phyloP scores from a whole-genome alignment of 2,113 vertebrate species.

The Ptyas mucosa region DNA sequence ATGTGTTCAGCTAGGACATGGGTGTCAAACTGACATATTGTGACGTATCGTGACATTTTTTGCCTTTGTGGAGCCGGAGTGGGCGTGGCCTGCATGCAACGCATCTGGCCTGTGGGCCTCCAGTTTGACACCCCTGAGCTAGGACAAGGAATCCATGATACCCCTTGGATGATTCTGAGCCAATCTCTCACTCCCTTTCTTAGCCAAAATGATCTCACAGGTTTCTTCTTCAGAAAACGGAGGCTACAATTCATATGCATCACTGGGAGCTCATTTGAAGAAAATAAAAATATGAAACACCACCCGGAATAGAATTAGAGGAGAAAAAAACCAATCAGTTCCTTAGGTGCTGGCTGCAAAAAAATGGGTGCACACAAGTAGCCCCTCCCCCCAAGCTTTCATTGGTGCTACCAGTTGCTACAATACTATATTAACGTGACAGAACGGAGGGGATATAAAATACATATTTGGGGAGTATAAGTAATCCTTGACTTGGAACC shows the following conservation, averaged over 20 bases:
- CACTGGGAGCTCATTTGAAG: background rate
- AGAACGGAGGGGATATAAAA: background rate
- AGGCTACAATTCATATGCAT: no score
- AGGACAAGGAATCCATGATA: background rate
- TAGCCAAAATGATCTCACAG: background rate
- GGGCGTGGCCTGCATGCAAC: no score
- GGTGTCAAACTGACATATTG: background rate
- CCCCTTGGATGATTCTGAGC: background rate
- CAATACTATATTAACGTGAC: background rate
- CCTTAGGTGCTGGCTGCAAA: background rate
- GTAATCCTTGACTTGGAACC: no score
- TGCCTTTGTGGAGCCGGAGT: no score
- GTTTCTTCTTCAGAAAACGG: background rate
- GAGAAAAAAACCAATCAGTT: background rate
- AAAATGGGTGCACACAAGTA: background rate
- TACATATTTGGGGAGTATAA: background rate
- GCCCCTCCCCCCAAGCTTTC: background rate
- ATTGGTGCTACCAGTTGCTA: background rate
- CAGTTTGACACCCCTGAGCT: no score
- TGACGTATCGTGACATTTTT: no score
- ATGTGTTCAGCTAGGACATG: background rate
- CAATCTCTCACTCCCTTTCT: background rate
- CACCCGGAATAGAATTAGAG: background rate
- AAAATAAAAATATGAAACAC: background rate
- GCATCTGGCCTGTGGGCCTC: no score